Evolutionary conservation across 2,113 vertebrate species (phyloP).

Genomic region (Sorex fumeus): DNA sequence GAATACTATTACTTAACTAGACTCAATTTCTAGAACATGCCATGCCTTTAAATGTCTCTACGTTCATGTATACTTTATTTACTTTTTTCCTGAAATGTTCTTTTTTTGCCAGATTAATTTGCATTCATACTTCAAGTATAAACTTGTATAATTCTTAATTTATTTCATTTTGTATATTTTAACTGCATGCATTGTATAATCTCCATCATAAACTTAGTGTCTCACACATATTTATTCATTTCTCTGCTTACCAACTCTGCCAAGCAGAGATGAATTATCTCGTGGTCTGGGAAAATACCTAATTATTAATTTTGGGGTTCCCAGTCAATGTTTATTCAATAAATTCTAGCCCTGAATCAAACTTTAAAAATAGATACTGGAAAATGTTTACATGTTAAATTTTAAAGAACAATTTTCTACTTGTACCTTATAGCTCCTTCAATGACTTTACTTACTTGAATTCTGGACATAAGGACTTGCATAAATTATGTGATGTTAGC

Average conservation of each 20-base stretch:
- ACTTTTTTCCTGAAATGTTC: not conserved
- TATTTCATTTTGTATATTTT: constrained; percentile 52
- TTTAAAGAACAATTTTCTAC: constrained; percentile 48
- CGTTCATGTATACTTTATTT: not conserved
- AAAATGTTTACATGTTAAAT: constrained; percentile 52
- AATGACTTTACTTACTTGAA: constrained; percentile 51
- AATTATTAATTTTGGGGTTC: constrained; percentile 38
- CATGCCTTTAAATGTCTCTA: constrained; percentile 11
- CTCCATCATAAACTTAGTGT: constrained; percentile 9
- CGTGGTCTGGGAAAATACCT: constrained; percentile 41
- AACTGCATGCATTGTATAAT: not conserved
- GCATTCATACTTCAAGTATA: constrained; percentile 38
- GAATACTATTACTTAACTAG: constrained; percentile 9
- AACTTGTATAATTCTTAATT: not conserved
- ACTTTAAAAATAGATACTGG: constrained; percentile 8
- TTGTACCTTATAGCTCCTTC: constrained; percentile 49
- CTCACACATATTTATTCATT: constrained; percentile 17
- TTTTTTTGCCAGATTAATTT: constrained; percentile 29
- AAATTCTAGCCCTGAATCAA: constrained; percentile 10
- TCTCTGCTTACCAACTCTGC: not conserved
- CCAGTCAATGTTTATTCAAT: constrained; percentile 51
- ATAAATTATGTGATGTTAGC: constrained; percentile 54
- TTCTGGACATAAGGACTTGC: not conserved
- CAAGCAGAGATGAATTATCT: constrained; percentile 37
- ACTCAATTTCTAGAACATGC: constrained; percentile 49